Evolutionary conservation across 1,140 invertebrate species (phyloP).

Genomic region (Augochlora pura): DNA sequence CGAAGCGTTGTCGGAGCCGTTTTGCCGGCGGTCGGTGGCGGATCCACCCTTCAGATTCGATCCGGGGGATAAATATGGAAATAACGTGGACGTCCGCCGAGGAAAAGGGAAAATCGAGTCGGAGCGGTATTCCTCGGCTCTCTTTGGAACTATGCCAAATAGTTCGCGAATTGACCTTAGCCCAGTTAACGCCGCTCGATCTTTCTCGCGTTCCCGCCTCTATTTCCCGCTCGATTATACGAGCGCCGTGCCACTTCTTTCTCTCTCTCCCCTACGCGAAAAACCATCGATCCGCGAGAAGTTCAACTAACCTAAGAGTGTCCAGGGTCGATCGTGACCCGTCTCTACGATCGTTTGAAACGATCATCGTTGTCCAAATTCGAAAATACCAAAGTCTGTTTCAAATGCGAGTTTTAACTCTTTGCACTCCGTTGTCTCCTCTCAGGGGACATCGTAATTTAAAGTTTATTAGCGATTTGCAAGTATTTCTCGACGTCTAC

Average conservation of each 20-base stretch:
- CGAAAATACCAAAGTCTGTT: neutral
- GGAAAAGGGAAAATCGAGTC: conserved; percentile 25
- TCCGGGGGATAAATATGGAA: conserved; percentile 23
- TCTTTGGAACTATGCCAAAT: conserved; percentile 64
- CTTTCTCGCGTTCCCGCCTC: conserved; percentile 46
- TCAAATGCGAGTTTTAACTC: neutral
- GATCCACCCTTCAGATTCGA: neutral
- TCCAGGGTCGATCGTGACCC: no score
- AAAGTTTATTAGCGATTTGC: no score
- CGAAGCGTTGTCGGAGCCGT: neutral
- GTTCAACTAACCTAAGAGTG: no score
- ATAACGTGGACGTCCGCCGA: conserved; percentile 13
- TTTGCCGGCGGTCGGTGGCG: neutral
- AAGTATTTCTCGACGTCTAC: no score
- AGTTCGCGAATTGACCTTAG: conserved; percentile 67
- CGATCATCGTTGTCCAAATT: no score
- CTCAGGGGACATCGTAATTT: no score
- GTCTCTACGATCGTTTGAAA: no score
- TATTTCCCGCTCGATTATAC: conserved; percentile 47
- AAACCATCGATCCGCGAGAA: no score
- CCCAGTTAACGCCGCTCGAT: conserved; percentile 61
- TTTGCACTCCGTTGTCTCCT: no score
- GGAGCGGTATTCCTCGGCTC: conserved; percentile 15
- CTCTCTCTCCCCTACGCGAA: neutral
- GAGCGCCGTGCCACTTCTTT: conserved; percentile 16